A percentile compares a stretch with the other conserved stretches of the same genome.
phyloP scores from a whole-genome alignment of 2,888 invertebrate genomes.

The Leptinotarsa haldemani region DNA sequence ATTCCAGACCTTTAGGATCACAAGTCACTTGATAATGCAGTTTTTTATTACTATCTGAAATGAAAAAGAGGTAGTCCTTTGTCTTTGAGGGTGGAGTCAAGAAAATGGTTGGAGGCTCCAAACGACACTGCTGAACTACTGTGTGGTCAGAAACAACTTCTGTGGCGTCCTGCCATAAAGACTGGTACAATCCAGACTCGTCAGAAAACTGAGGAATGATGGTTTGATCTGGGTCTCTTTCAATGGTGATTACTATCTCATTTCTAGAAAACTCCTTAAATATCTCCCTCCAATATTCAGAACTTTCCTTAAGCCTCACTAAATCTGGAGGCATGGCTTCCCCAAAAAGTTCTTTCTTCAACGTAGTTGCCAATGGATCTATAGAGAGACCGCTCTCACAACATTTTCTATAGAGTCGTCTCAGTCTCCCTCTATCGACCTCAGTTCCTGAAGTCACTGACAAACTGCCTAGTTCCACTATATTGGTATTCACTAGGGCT shows the following conservation, averaged over 20 bases:
- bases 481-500: conserved; percentile 46
- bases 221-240: conserved; percentile 61
- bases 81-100: conserved; percentile 52
- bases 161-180: conserved; percentile 54
- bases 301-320: conserved; percentile 56
- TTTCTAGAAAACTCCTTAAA: conserved; percentile 54
- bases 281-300: conserved; percentile 54
- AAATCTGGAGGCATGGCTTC: conserved; percentile 60
- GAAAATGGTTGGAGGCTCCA: conserved; percentile 53
- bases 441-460: conserved; percentile 61
- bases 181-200: conserved; percentile 60
- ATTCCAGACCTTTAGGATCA: conserved; percentile 44
- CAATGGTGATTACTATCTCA: conserved; percentile 62
- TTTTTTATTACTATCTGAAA: conserved; percentile 42
- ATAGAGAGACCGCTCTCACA: conserved; percentile 48
- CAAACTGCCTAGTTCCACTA: conserved; percentile 60
- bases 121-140: conserved; percentile 37
- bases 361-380: conserved; percentile 50
- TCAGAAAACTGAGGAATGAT: conserved; percentile 57
- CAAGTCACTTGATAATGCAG: conserved; percentile 46
- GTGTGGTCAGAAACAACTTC: conserved; percentile 41
- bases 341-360: conserved; percentile 55
- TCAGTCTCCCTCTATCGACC: conserved; percentile 59
- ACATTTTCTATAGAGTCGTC: conserved; percentile 55
- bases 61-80: conserved; percentile 51